Percentiles rank a stretch among this genome's conserved stretches.
Evolutionary conservation across 2,797 vertebrate species (phyloP).

Genomic region (Rhabdomys pumilio): DNA sequence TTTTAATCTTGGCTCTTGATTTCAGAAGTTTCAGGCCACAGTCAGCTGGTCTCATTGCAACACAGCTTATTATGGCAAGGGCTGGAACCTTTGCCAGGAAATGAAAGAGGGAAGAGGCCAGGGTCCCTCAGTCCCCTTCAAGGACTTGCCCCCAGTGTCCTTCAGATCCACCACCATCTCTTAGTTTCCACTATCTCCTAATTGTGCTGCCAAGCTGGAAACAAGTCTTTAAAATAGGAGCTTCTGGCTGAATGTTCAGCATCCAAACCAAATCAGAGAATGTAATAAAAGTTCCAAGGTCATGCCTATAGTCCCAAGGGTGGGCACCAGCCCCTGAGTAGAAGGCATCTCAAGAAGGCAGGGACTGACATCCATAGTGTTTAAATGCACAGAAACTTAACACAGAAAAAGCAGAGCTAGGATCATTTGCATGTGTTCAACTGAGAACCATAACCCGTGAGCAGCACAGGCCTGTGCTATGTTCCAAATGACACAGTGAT

Average conservation of each 20-base stretch:
- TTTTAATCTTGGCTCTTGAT: not conserved
- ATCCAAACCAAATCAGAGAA: not conserved
- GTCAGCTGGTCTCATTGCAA: not conserved
- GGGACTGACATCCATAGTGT: not conserved
- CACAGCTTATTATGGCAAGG: not conserved
- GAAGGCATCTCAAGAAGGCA: not conserved
- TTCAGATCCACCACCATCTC: not conserved
- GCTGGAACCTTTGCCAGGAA: not conserved
- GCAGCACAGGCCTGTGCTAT: not conserved
- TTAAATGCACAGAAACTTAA: conserved; percentile 21
- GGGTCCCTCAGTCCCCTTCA: not conserved
- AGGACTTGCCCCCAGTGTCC: not conserved
- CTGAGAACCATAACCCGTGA: not conserved
- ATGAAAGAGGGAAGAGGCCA: not conserved
- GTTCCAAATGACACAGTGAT: not conserved
- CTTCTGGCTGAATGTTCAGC: not conserved
- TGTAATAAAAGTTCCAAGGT: not conserved
- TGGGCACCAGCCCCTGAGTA: not conserved
- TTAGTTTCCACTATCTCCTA: not conserved
- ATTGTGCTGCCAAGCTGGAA: not conserved
- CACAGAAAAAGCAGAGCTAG: not conserved
- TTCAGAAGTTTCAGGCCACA: not conserved
- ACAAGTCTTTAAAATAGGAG: not conserved
- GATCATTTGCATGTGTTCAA: not conserved
- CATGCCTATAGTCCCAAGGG: not conserved